Evolutionary conservation across 2,113 vertebrate species (phyloP), one percentile per base, ranked within the genome.

Genomic region (Lepus europaeus): DNA sequence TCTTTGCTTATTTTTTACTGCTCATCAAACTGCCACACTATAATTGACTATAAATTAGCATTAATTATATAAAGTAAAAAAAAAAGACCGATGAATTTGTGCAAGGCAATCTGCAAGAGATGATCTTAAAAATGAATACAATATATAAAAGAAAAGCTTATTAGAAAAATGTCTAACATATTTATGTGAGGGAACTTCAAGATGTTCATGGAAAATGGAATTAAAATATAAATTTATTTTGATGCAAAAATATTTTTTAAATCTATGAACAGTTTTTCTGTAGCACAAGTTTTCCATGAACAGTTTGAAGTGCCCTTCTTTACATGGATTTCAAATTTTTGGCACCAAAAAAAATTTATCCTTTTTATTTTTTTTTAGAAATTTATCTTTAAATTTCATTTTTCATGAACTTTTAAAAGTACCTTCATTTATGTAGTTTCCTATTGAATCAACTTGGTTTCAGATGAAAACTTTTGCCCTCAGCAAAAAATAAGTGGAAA

Each of bases 1-100:
- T 59, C 56, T 59, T 59, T 45, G 14, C 56, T 59, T 59, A 59
- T 59, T 59, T 59, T 74, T 66, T 56, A 69, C 73, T 25, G 7
- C 36, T 9, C 23, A 29, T 33, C 63, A 87, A 87, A n/a, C 39
- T 70, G 11, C 23, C 22, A 53, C 36, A 70, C 12, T 9, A 86
- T 78, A 13, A 56, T 53, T 94, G 74, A 53, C 2, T 56, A 39
- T 31, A 81, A 68, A 5, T 70, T 76, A 63, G 72, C 22, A 73
- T 79, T 59, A 68, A 69, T 17, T 78, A 6, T 33, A 91, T 45
- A 93, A 88, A 91, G 36, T 78, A 81, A 49, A 78, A 36, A 76
- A 88, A 81, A 9, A 84, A 16, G 17, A 89, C 4, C 20, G 68
- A 45, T 19, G 27, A 92, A 90, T 63, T 19, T 77, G 23, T 39